These are phyloP conservation scores for Cyprinus carpio DNA, from an alignment of 2,113 vertebrate genomes.

Conservation along the genomic window DNA sequence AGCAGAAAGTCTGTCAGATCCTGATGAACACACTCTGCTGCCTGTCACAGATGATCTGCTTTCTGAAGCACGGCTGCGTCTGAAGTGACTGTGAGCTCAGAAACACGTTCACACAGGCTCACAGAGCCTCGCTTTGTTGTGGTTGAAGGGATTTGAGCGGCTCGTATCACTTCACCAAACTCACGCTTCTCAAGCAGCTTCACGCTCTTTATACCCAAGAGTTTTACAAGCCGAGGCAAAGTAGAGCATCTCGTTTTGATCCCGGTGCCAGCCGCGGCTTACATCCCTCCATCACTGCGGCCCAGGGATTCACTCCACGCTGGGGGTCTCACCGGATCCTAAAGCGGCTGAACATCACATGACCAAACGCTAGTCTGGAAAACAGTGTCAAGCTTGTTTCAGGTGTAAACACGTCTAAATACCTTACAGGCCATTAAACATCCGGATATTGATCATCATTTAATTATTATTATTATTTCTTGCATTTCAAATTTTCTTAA, in stretches of 20 bases:
- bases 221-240: conserved; percentile 46
- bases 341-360: background rate
- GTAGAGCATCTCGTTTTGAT: background rate
- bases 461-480: too few relatives aligned
- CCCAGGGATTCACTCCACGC: conserved; percentile 22
- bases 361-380: background rate
- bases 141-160: background rate
- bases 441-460: too few relatives aligned
- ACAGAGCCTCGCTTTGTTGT: background rate
- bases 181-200: background rate
- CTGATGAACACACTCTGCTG: background rate
- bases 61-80: too few relatives aligned
- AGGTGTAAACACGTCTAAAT: background rate
- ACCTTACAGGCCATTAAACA: background rate
- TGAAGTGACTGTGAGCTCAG: background rate
- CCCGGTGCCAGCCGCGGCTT: conserved; percentile 13
- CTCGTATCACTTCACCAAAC: background rate
- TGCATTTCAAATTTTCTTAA: too few relatives aligned
- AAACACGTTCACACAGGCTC: background rate
- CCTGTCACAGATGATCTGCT: background rate
- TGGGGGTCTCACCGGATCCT: too few relatives aligned
- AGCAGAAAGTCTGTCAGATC: background rate
- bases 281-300: conserved; percentile 11
- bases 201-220: conserved; percentile 7
- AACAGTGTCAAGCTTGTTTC: background rate